These are phyloP conservation scores for Laspeyria flexula DNA, from an alignment of 2,888 invertebrate species.

Conservation along the genomic window DNA sequence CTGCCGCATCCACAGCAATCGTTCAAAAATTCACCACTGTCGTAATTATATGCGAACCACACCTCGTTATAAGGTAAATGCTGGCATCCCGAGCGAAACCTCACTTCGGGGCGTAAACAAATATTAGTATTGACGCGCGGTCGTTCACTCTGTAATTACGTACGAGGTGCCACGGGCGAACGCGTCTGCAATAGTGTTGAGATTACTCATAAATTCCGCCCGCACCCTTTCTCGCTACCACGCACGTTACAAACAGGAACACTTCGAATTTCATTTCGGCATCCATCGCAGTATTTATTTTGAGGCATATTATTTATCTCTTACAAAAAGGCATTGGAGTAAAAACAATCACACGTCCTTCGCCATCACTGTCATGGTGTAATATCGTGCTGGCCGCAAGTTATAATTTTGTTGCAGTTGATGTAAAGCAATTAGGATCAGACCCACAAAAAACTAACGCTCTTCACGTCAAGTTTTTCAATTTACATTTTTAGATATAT, in stretches of 20 bases:
- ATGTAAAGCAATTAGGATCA: constrained; percentile 55
- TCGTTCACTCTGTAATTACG: constrained; percentile 62
- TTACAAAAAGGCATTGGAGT: constrained; percentile 26
- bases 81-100: constrained; percentile 55
- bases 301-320: neutral
- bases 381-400: constrained; percentile 58
- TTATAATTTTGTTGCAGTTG: constrained; percentile 68
- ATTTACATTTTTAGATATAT: constrained; percentile 42
- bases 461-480: constrained; percentile 26
- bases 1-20: constrained; percentile 59
- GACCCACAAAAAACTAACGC: constrained; percentile 56
- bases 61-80: constrained; percentile 70
- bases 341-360: constrained; percentile 7
- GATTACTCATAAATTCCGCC: constrained; percentile 62
- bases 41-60: constrained; percentile 68
- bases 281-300: constrained; percentile 21
- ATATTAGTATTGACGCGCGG: constrained; percentile 77
- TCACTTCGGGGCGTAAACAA: constrained; percentile 76
- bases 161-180: constrained; percentile 41
- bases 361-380: constrained; percentile 4
- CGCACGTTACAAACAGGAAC: constrained; percentile 2
- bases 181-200: constrained; percentile 61
- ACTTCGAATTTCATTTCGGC: constrained; percentile 7
- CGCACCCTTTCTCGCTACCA: constrained; percentile 31
- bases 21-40: constrained; percentile 59